Percentiles rank a stretch among this genome's conserved stretches.
Evolutionary conservation across 2,113 vertebrate species (phyloP).

Genomic region (Accipiter cooperii): DNA sequence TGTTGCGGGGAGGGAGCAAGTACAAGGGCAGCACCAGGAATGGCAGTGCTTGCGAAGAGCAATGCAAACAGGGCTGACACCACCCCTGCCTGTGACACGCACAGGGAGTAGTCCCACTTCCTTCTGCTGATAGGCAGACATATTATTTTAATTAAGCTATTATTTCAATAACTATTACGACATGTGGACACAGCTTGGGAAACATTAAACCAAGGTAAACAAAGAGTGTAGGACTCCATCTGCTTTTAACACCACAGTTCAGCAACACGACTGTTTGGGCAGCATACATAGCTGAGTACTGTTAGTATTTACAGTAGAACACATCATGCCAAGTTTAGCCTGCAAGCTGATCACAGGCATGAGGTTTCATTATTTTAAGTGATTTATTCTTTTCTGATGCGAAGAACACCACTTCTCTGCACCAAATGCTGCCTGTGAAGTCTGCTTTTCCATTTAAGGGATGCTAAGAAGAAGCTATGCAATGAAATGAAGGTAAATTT

Average conservation of each 20-base stretch:
- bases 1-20: too few relatives aligned
- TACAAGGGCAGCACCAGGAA: background rate
- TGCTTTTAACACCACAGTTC: background rate
- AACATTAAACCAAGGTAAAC: background rate
- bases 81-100: background rate
- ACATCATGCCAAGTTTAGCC: conserved; percentile 19
- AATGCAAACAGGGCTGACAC: background rate
- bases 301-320: conserved; percentile 32
- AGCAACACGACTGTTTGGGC: conserved; percentile 8
- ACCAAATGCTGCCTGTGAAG: conserved; percentile 33
- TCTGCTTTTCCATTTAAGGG: conserved; percentile 47
- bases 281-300: background rate
- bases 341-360: background rate
- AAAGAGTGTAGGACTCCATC: background rate
- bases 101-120: background rate
- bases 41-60: background rate
- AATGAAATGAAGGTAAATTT: conserved; percentile 64
- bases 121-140: background rate
- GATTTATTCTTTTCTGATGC: conserved; percentile 54
- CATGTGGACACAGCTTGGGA: background rate
- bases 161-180: background rate
- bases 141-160: conserved; percentile 10
- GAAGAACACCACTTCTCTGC: background rate
- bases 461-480: conserved; percentile 59
- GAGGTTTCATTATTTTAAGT: conserved; percentile 29